Evolutionary conservation across 2,888 invertebrate genomes (phyloP), one percentile per base, ranked within the genome.

Genomic region (Agriopis leucophaearia): DNA sequence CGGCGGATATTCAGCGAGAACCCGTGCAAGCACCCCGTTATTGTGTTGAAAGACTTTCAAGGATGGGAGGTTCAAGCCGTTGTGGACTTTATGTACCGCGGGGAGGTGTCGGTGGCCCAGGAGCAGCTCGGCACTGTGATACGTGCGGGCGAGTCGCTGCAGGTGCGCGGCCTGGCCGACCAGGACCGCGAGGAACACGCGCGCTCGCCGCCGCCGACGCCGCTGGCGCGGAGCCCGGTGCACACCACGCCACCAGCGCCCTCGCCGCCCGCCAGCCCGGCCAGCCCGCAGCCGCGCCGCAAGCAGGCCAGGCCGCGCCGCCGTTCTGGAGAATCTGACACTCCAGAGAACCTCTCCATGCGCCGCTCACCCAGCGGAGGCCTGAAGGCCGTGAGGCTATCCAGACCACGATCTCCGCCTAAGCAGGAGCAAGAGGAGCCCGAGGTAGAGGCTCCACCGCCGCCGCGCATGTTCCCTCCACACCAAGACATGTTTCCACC

Each of bases 31-130:
- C 98, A 98, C 88, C 98, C 98, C 50, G 97, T 98, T 78, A 97
- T 98, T 84, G 97, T 98, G 77, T 92, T 98, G 71, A 98, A 98
- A 88, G 98, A 98, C 94, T 97, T 98, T 87, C 96, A 96, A 81
- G 97, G 97, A 76, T 97, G 97, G 96, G 98, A 98, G 82, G 96
- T 98, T 72, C 97, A 97, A 81, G 97, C 97, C 44, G 97, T 98
- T 70, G 97, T 98, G 71, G 97, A 98, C 91, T 98, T 98, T 85
- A 98, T 98, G 98, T 98, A 98, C 92, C 96, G 97, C 77, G 98
- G 98, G 47, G 98, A 98, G 92, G 97, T 98, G 78, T 97, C 97
- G 76, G 97, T 98, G 60, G 96, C 96, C 8, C 97, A 97, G 81
- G 97, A 97, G 83, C 97, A 97, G 73, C 94, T 98, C 36, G 96